Evolutionary conservation across 2,888 invertebrate species (phyloP).

Genomic region (Acronicta aceris): DNA sequence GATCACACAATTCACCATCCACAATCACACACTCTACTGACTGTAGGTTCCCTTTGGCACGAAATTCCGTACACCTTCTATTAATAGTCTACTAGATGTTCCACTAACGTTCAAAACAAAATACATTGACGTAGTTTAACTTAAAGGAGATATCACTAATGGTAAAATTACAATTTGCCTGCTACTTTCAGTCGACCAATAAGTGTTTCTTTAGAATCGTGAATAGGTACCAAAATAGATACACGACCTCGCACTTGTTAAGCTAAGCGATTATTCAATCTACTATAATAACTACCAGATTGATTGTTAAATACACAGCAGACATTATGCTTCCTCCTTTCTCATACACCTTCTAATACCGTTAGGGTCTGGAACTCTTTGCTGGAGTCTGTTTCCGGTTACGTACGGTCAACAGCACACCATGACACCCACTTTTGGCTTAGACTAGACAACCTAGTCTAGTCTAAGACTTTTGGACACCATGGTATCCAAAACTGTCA

Average conservation of each 20-base stretch:
- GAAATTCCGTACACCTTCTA: conserved; percentile 12
- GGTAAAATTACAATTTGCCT: conserved; percentile 15
- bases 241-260: conserved; percentile 47
- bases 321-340: too few relatives aligned
- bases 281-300: conserved; percentile 4
- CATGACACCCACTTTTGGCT: too few relatives aligned
- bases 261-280: conserved; percentile 30
- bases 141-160: conserved; percentile 4
- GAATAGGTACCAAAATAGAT: conserved; percentile 41
- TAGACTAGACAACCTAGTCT: too few relatives aligned
- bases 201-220: conserved; percentile 13
- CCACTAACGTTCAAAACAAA: neutral
- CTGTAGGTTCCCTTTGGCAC: conserved; percentile 14
- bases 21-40: conserved; percentile 1
- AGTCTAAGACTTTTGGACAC: too few relatives aligned
- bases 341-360: too few relatives aligned
- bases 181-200: conserved; percentile 19
- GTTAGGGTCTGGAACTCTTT: too few relatives aligned
- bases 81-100: conserved; percentile 12
- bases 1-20: neutral
- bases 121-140: conserved; percentile 2
- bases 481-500: too few relatives aligned
- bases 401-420: too few relatives aligned
- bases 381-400: too few relatives aligned
- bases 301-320: too few relatives aligned